Evolutionary conservation across 2,113 vertebrate species (phyloP).

Genomic region (Neolamprologus ventralis): DNA sequence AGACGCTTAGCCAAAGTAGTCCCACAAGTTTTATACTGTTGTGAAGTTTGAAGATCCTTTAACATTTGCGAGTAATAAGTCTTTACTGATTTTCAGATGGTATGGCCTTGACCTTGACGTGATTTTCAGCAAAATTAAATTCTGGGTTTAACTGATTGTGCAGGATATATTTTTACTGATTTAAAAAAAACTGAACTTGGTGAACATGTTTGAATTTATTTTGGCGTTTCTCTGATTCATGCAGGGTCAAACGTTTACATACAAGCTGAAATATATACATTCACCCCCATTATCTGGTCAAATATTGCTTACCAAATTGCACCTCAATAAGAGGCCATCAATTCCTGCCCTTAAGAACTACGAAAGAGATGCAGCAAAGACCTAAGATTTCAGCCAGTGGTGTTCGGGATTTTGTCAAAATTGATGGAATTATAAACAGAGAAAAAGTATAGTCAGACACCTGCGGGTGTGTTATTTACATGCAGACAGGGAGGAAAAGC

Average conservation of each 20-base stretch:
- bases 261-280: neutral
- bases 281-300: neutral
- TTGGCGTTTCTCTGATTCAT: neutral
- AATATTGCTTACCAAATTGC: neutral
- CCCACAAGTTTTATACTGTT: neutral
- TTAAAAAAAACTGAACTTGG: neutral
- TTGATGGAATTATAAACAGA: neutral
- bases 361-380: neutral
- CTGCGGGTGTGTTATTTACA: slow-evolving; percentile 6
- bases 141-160: neutral
- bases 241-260: neutral
- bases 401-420: neutral
- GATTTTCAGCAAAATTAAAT: neutral
- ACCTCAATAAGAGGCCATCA: neutral
- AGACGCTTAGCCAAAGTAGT: neutral
- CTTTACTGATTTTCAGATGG: neutral
- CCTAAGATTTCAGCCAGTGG: neutral
- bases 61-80: neutral
- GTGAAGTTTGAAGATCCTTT: neutral
- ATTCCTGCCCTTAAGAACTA: neutral
- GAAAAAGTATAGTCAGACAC: neutral
- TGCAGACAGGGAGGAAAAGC: neutral
- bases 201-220: neutral
- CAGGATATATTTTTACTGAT: neutral
- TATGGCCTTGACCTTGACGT: neutral